These are phyloP conservation scores for Drosophila subobscura DNA, from an alignment of 1,140 invertebrate species.

Conservation along the genomic window DNA sequence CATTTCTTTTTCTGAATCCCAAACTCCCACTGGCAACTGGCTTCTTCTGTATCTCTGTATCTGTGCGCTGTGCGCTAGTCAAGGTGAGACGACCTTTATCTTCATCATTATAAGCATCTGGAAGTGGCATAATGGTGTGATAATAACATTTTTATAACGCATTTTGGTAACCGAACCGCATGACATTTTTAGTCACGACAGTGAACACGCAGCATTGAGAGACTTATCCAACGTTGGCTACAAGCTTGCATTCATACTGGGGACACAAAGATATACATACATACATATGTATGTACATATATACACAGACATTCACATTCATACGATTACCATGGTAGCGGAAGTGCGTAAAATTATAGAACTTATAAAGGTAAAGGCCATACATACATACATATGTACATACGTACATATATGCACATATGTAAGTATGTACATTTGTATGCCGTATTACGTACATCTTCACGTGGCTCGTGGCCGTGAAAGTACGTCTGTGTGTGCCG, in stretches of 20 bases:
- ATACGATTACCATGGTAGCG: conserved; percentile 7
- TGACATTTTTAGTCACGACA: conserved; percentile 26
- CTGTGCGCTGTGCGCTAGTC: too few species aligned
- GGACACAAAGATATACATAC: too few species aligned
- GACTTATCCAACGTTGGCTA: too few species aligned
- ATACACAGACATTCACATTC: conserved; percentile 1
- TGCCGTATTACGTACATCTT: conserved; percentile 1
- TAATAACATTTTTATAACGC: conserved; percentile 43
- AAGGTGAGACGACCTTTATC: conserved; percentile 23
- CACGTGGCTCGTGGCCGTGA: conserved; percentile 10
- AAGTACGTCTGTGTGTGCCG: neutral
- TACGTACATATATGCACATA: neutral
- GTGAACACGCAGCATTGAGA: neutral
- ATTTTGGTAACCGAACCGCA: conserved; percentile 29
- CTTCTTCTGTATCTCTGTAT: too few species aligned
- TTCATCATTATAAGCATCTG: conserved; percentile 39
- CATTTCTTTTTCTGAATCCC: too few species aligned
- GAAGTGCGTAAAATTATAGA: conserved; percentile 39
- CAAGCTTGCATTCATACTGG: too few species aligned
- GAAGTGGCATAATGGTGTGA: conserved; percentile 38
- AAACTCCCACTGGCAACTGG: too few species aligned
- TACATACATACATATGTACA: conserved; percentile 2
- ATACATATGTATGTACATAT: too few species aligned
- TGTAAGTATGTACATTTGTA: too few species aligned
- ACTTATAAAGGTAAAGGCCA: neutral